Conservation (phyloP, 2,888 invertebrate genomes). For the Coenonympha arcania region DNA sequence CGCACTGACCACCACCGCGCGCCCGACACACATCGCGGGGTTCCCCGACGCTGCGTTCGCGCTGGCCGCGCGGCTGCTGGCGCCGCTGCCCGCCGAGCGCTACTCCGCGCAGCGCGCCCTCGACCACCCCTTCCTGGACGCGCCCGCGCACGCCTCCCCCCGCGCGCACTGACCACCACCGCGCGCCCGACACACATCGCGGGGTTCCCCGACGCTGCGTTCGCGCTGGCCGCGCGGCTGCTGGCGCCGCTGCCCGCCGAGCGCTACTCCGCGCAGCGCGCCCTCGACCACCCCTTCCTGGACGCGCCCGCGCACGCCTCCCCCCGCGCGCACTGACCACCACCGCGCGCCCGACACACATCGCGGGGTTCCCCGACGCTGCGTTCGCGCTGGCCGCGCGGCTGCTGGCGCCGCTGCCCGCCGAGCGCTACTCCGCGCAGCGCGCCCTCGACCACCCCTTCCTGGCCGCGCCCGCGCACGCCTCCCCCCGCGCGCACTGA, state of each 20-base stretch:
- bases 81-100: conserved; percentile 83
- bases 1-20: conserved; percentile 86
- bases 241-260: conserved; percentile 84
- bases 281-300: conserved; percentile 85
- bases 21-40: no score
- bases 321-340: conserved; percentile 1
- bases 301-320: background rate
- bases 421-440: conserved; percentile 80
- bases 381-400: conserved; percentile 82
- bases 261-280: conserved; percentile 81
- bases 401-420: conserved; percentile 85
- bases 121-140: conserved; percentile 81
- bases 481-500: background rate
- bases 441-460: conserved; percentile 84
- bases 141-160: background rate
- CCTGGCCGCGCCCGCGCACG: conserved; percentile 46
- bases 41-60: conserved; percentile 84
- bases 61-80: conserved; percentile 80
- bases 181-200: conserved; percentile 31
- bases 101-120: conserved; percentile 83
- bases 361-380: conserved; percentile 76
- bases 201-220: conserved; percentile 81
- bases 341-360: conserved; percentile 26
- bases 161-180: conserved; percentile 18
- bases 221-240: conserved; percentile 79